Evolutionary conservation across 2,797 vertebrate species (phyloP).

Genomic region (Hoplostethus mediterraneus): DNA sequence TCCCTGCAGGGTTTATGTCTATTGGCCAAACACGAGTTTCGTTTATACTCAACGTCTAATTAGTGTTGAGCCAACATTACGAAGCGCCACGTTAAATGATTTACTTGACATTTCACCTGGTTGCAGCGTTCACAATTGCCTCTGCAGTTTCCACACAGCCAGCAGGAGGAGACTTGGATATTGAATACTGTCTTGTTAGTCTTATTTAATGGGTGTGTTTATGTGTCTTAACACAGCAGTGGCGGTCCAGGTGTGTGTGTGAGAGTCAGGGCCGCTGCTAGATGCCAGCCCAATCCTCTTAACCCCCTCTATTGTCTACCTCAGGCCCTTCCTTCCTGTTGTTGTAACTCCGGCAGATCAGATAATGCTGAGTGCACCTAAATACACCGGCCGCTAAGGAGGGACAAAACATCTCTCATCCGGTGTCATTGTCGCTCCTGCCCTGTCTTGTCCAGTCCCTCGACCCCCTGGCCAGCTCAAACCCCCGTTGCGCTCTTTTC

Average conservation of each 20-base stretch:
- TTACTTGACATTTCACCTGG: no score
- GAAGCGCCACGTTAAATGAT: no score
- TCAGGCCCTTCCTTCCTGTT: conserved; percentile 57
- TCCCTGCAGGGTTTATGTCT: conserved; percentile 2
- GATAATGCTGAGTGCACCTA: conserved; percentile 46
- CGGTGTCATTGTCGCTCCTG: conserved; percentile 55
- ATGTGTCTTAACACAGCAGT: no score
- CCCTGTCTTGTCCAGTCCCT: conserved; percentile 40
- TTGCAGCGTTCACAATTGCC: neutral
- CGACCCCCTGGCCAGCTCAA: conserved; percentile 29
- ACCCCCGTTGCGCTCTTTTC: conserved; percentile 26
- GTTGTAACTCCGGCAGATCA: conserved; percentile 48
- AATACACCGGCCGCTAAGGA: conserved; percentile 5
- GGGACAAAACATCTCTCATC: conserved; percentile 54
- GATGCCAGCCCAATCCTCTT: conserved; percentile 1
- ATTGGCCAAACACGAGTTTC: neutral
- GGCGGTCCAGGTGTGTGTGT: conserved; percentile 13
- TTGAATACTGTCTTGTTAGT: neutral
- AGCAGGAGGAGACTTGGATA: no score
- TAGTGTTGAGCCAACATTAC: neutral
- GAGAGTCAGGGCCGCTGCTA: conserved; percentile 13
- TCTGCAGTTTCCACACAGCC: neutral
- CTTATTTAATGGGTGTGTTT: conserved; percentile 23
- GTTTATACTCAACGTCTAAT: conserved; percentile 25
- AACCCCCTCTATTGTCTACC: neutral